Evolutionary conservation across 2,113 vertebrate species (phyloP).

Genomic region (Pelvicachromis taeniatus): DNA sequence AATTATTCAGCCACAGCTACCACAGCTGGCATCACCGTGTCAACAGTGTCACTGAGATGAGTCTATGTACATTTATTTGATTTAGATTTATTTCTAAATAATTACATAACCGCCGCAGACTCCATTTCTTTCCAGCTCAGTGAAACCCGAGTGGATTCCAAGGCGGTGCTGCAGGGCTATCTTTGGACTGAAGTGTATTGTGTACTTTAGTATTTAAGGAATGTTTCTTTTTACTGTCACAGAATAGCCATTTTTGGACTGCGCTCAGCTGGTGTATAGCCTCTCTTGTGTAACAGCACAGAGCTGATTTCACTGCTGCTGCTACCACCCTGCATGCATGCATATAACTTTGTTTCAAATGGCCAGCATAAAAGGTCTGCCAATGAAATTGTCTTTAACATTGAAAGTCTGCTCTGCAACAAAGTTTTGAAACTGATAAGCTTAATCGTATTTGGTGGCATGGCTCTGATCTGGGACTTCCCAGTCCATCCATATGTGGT

Average conservation of each 20-base stretch:
- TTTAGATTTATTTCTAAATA: not conserved
- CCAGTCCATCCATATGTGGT: fast-evolving
- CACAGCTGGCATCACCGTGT: not conserved
- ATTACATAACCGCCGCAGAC: not conserved
- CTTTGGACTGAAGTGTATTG: slow-evolving; percentile 8
- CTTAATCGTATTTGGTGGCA: not conserved
- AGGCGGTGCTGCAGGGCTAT: slow-evolving; percentile 1
- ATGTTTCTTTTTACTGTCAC: slow-evolving; percentile 5
- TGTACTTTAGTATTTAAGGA: slow-evolving; percentile 23
- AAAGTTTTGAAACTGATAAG: not conserved
- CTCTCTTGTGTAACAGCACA: not conserved
- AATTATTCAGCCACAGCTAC: not conserved
- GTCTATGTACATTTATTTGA: not conserved
- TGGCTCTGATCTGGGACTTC: not conserved
- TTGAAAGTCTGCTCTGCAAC: not conserved
- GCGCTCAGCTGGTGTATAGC: slow-evolving; percentile 3
- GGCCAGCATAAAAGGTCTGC: not conserved
- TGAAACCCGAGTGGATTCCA: not conserved
- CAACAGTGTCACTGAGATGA: not conserved
- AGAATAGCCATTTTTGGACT: slow-evolving; percentile 21
- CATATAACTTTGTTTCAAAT: not conserved
- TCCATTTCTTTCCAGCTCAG: not conserved
- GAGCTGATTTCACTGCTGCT: not conserved
- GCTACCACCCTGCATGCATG: not conserved
- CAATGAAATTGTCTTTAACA: not conserved